Evolutionary conservation across 2,113 vertebrate species (phyloP), one percentile per base, ranked within the genome.

Genomic region (Sinocyclocheilus grahami): DNA sequence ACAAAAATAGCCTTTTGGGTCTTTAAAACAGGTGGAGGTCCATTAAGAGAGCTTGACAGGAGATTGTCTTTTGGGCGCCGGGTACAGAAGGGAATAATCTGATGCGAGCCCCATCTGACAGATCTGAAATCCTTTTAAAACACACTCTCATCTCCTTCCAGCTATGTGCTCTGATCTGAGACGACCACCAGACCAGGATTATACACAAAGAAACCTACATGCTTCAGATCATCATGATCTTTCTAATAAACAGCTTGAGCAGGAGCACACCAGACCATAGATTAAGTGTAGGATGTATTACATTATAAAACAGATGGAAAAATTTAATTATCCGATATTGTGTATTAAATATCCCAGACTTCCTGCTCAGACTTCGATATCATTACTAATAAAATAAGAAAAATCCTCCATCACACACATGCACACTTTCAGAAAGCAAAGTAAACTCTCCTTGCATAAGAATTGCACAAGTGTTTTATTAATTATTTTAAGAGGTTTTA

Each of bases 51-150:
- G 75, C 24, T 30, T 74, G 79, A 71, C 27, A 65, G 69, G 9
- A 74, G 27, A 55, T 39, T 37, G 80, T 46, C 79, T 83, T 84
- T 72, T 42, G 18, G 30, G 18, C 14, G 14, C n/a, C 12, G 14
- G 51, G 48, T 60, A 58, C 13, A 33, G 71, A 33, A 20, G 78
- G 42, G 67, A 83, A 85, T 86, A 80, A 89, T 80, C 84, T 77
- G 84, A 42, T 30, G 78, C 48, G 82, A 86, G 83, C 71, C 86
- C 78, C 82, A 77, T 62, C 72, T 87, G 88, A 89, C 86, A 87
- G 58, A 72, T 84, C 62, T 75, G 72, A 90, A 87, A 78, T 81
- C 48, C 67, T 67, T 63, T 77, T 67, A 86, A 60, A 63, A 37
- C 69, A 53, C 78, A 76, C 86, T 55, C 74, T 84, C 86, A 72